Evolutionary conservation across 23 tunicate species (phyloP).

Genomic region (Ascidia mentula): DNA sequence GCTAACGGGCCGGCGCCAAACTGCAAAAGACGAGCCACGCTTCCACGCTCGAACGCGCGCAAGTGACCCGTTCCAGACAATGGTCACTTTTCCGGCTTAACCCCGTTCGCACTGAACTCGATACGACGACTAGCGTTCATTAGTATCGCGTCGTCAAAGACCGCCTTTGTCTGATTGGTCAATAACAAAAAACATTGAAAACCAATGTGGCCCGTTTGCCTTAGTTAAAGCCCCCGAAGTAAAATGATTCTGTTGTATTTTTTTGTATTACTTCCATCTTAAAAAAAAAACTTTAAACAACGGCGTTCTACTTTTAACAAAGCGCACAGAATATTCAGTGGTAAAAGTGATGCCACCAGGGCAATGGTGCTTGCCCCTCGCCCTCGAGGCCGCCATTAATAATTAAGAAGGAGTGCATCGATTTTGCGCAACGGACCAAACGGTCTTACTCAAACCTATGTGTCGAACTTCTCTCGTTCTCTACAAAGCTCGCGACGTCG

Average conservation of each 20-base stretch:
- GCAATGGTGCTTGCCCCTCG: constrained; percentile 1
- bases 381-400: not conserved
- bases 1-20: not conserved
- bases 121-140: not conserved
- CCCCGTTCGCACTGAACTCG: not conserved
- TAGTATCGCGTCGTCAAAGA: too few relatives aligned
- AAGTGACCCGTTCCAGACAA: constrained; percentile 7
- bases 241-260: too few relatives aligned
- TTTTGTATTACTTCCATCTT: too few relatives aligned
- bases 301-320: not conserved
- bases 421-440: not conserved
- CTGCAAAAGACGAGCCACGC: not conserved
- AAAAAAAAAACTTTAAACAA: too few relatives aligned
- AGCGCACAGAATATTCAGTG: not conserved
- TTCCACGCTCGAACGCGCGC: not conserved
- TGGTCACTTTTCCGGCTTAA: constrained; percentile 10
- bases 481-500: too few relatives aligned
- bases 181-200: too few relatives aligned
- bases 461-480: too few relatives aligned
- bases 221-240: too few relatives aligned
- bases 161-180: too few relatives aligned
- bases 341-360: not conserved
- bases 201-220: too few relatives aligned
- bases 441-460: too few relatives aligned
- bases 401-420: not conserved